A percentile compares a stretch with the other conserved stretches of the same genome.
These are phyloP conservation scores for Ciconia boyciana DNA, from an alignment of 2,113 vertebrate genomes.

Conservation along the genomic window DNA sequence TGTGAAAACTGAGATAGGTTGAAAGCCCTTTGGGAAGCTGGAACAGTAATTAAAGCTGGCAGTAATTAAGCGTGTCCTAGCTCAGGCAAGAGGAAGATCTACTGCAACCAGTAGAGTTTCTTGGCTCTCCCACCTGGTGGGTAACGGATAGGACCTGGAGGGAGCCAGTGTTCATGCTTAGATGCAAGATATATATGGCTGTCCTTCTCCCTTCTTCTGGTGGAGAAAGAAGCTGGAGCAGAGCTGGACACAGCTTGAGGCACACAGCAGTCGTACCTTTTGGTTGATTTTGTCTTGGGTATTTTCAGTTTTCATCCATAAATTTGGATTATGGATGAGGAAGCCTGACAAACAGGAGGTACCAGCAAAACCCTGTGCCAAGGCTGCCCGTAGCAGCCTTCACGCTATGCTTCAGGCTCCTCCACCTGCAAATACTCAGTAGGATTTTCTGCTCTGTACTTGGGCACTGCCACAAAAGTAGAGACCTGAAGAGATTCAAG, in stretches of 20 bases:
- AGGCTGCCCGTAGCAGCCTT: background rate
- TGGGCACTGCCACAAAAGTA: background rate
- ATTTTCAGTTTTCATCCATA: rapidly evolving
- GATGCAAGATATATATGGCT: rapidly evolving
- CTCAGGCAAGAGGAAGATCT: background rate
- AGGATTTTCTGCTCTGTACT: background rate
- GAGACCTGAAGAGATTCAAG: background rate
- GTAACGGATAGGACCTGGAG: rapidly evolving
- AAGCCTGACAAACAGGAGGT: background rate
- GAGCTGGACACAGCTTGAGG: background rate
- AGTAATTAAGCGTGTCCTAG: background rate
- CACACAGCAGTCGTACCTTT: background rate
- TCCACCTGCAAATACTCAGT: rapidly evolving
- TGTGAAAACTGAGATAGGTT: background rate
- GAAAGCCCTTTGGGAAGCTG: background rate
- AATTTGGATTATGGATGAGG: rapidly evolving
- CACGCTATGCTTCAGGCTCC: rapidly evolving
- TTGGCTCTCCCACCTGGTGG: background rate
- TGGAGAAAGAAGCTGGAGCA: background rate
- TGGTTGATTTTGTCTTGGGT: rapidly evolving
- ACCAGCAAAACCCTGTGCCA: rapidly evolving
- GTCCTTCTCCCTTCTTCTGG: background rate
- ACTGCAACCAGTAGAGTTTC: background rate
- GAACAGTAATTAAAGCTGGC: slow-evolving; percentile 47
- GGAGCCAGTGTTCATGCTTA: rapidly evolving